Conservation (phyloP, 2,888 invertebrate genomes). For the Meganola albula region DNA sequence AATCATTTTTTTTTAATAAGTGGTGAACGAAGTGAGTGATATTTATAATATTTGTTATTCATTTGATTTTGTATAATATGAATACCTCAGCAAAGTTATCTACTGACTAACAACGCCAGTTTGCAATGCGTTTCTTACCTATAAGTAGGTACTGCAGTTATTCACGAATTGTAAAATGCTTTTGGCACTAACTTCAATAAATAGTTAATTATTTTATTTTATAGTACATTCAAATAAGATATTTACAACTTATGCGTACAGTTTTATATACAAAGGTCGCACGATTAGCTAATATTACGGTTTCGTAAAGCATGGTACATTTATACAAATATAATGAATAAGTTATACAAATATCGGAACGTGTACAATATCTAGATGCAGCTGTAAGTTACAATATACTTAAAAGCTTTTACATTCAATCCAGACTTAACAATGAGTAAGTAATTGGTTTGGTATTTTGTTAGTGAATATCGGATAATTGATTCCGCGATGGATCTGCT, state of each 20-base stretch:
- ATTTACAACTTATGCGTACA: slow-evolving; percentile 67
- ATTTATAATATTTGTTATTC: too few species aligned
- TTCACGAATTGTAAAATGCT: slow-evolving; percentile 68
- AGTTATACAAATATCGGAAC: slow-evolving; percentile 37
- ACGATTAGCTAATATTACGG: slow-evolving; percentile 38
- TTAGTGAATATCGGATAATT: too few species aligned
- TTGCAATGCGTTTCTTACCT: too few species aligned
- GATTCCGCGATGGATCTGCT: too few species aligned
- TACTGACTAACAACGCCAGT: too few species aligned
- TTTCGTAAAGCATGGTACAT: slow-evolving; percentile 43
- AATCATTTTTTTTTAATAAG: too few species aligned
- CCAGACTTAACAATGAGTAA: too few species aligned
- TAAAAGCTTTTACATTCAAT: slow-evolving; percentile 51
- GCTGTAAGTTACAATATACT: slow-evolving; percentile 29
- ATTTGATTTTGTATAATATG: too few species aligned
- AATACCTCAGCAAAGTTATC: too few species aligned
- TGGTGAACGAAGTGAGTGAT: too few species aligned
- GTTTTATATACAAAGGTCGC: slow-evolving; percentile 54
- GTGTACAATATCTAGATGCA: slow-evolving; percentile 59
- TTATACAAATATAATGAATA: slow-evolving; percentile 42
- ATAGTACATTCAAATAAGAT: slow-evolving; percentile 61
- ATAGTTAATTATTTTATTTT: slow-evolving; percentile 55
- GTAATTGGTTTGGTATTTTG: too few species aligned
- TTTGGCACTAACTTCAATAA: slow-evolving; percentile 75
- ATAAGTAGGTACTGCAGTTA: too few species aligned